phyloP scores from a whole-genome alignment of 2,113 vertebrate species.

The Anguilla japonica region DNA sequence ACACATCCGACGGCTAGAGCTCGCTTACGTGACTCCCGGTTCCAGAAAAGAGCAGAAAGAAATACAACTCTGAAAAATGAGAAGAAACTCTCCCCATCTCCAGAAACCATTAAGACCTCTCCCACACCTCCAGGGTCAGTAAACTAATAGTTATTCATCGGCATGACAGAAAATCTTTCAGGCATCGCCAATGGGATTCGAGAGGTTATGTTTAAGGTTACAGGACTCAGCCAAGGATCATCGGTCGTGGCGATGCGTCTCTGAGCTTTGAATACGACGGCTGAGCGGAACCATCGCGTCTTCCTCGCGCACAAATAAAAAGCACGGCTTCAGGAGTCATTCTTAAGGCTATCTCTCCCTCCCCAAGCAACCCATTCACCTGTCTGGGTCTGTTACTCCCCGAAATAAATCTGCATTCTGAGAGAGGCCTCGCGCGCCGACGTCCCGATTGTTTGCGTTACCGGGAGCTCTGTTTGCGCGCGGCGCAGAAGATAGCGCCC shows the following conservation, averaged over 20 bases:
- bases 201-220: slow-evolving; percentile 66
- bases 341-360: slow-evolving; percentile 24
- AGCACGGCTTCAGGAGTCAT: background rate
- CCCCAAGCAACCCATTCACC: slow-evolving; percentile 18
- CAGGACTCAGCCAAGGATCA: slow-evolving; percentile 52
- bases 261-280: background rate
- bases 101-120: slow-evolving; percentile 34
- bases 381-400: background rate
- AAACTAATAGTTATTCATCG: slow-evolving; percentile 48
- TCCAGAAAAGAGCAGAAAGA: background rate
- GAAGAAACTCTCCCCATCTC: slow-evolving; percentile 30
- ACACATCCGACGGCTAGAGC: background rate
- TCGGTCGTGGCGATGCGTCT: slow-evolving; percentile 11
- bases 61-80: slow-evolving; percentile 21
- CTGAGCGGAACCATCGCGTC: background rate
- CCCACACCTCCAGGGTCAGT: slow-evolving; percentile 20
- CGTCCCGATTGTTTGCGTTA: background rate
- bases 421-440: background rate
- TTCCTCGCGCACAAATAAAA: background rate
- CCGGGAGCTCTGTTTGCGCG: background rate
- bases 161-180: slow-evolving; percentile 64
- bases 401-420: background rate
- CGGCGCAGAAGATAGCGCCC: background rate
- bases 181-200: slow-evolving; percentile 52
- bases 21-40: background rate